These are phyloP conservation scores for Crotophaga sulcirostris DNA, from an alignment of 2,113 vertebrate species.

Conservation along the genomic window DNA sequence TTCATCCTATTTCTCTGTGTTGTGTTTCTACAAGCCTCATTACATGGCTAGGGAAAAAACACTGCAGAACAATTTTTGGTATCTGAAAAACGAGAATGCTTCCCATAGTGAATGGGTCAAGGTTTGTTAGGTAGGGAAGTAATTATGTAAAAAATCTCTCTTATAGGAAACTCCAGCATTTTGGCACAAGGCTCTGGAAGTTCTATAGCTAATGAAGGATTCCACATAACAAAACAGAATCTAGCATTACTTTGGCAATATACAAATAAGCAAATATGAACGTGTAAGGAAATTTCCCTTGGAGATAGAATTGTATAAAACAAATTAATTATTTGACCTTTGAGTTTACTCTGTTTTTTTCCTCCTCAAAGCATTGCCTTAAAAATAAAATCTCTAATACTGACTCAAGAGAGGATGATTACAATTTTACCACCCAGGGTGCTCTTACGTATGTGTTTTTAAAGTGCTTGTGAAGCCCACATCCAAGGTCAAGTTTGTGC, in stretches of 20 bases:
- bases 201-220: background rate
- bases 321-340: background rate
- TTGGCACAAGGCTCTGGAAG: background rate
- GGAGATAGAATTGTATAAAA: background rate
- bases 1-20: constrained; percentile 22
- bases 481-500: background rate
- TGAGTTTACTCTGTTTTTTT: background rate
- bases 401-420: background rate
- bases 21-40: constrained; percentile 49
- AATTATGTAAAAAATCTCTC: background rate
- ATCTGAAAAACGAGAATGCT: constrained; percentile 37
- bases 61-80: constrained; percentile 26
- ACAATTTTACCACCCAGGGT: background rate
- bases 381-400: background rate
- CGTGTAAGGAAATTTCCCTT: background rate
- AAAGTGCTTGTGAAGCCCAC: background rate
- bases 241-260: background rate
- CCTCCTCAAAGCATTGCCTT: background rate
- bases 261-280: background rate
- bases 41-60: background rate
- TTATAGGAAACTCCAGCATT: background rate
- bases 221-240: background rate
- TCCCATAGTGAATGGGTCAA: constrained; percentile 20
- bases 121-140: constrained; percentile 5
- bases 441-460: background rate